Evolutionary conservation across 2,888 invertebrate genomes (phyloP), one percentile per base, ranked within the genome.

Genomic region (Heteromurus nitidus): DNA sequence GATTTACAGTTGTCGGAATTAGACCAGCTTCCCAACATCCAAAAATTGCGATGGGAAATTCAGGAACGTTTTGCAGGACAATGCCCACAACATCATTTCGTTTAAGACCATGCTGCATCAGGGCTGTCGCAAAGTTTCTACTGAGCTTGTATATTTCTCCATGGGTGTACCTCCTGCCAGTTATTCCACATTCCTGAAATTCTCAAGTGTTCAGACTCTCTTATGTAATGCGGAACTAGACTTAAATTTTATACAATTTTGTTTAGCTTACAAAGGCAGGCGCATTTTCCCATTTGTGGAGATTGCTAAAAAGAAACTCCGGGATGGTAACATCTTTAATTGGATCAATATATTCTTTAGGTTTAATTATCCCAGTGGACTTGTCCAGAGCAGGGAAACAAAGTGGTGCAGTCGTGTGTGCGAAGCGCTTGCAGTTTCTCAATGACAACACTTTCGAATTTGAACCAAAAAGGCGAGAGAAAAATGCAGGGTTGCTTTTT

Each of bases 1-100:
- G 88, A 82, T 88, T 88, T 13, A 87, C 70, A 3, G 88, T 84
- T n/a, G 88, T 87, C 7, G 76, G 84, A 47, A 85, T 80, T 24
- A 86, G 83, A 5, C 87, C 87, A 1, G 88, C 87, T 22, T 87
- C 81, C 80, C 85, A 83, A 5, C 82, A 5, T 42, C 80, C 80
- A 0, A 80, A 22, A 11, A 68, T 24, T 7, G 68, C 72, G 20
- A 87, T 68, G 3, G 86, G 72, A 67, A 83, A 87, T 42, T 88
- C 87, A 16, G 87, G 87, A 22, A 86, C 22, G 62, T 88, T 88
- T 58, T 86, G 87, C 13, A 85, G 69, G n/a, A 87, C 76, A 9
- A 88, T 55, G n/a, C 84, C 87, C 26, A 87, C 73, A 1, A 88
- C 86, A 67, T 88, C 84, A 30, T 55, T 62, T 7, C 82, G 36